These are phyloP conservation scores for Benitochromis conjunctus DNA, from an alignment of 2,113 vertebrate genomes.

Conservation along the genomic window DNA sequence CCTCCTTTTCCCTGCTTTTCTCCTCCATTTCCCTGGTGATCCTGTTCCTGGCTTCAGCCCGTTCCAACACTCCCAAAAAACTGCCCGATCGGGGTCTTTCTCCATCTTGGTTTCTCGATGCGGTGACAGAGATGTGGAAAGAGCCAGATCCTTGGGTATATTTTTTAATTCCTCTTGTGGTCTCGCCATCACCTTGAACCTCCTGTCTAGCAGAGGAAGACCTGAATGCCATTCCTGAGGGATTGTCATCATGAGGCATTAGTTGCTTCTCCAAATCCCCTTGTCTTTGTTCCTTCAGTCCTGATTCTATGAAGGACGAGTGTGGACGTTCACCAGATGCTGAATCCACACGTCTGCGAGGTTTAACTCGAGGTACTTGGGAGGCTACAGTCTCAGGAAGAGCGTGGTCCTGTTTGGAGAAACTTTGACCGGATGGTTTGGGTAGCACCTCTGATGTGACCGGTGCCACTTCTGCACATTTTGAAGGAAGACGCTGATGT, in stretches of 20 bases:
- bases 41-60: slow-evolving; percentile 26
- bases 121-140: slow-evolving; percentile 73
- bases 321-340: slow-evolving; percentile 7
- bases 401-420: background rate
- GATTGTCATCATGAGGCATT: background rate
- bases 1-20: slow-evolving; percentile 50
- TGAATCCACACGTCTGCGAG: slow-evolving; percentile 2
- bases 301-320: slow-evolving; percentile 33
- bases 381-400: background rate
- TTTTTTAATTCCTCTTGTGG: slow-evolving; percentile 53
- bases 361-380: slow-evolving; percentile 25
- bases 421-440: background rate
- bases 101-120: slow-evolving; percentile 53
- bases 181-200: slow-evolving; percentile 17
- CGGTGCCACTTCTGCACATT: background rate
- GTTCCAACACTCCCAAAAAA: slow-evolving; percentile 66
- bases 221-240: background rate
- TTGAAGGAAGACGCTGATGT: background rate
- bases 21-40: slow-evolving; percentile 28
- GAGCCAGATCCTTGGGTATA: slow-evolving; percentile 42
- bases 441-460: background rate
- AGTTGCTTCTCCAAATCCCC: background rate
- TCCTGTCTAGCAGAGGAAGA: slow-evolving; percentile 8
- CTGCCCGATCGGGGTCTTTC: slow-evolving; percentile 73
- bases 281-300: slow-evolving; percentile 19